Conservation (phyloP, 2,113 vertebrate species). For the rabbit (Oryctolagus cuniculus) region DNA sequence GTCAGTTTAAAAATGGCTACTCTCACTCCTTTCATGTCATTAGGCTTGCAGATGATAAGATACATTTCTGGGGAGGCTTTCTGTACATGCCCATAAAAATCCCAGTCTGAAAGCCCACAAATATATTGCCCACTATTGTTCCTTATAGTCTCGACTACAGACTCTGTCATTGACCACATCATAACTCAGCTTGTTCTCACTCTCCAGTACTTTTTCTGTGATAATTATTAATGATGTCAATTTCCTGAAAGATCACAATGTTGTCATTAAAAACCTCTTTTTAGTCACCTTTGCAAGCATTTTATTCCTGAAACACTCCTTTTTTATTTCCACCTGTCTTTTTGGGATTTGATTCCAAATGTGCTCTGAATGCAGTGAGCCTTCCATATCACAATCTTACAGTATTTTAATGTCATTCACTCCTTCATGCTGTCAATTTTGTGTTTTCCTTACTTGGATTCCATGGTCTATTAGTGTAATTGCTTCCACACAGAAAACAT, state of each 20-base stretch:
- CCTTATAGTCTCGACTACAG: not conserved
- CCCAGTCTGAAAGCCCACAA: not conserved
- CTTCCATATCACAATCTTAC: not conserved
- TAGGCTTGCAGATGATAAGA: not conserved
- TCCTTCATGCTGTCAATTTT: not conserved
- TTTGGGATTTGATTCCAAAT: not conserved
- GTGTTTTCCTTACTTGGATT: not conserved
- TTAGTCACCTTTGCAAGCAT: not conserved
- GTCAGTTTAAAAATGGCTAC: not conserved
- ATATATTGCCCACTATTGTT: not conserved
- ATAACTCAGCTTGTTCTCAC: not conserved
- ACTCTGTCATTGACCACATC: not conserved
- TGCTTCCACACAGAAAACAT: not conserved
- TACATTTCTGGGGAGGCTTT: too few species aligned
- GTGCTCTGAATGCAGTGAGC: not conserved
- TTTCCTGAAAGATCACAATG: not conserved
- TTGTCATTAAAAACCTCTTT: not conserved
- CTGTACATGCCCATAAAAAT: not conserved
- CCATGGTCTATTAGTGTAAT: not conserved
- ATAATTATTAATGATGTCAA: constrained; percentile 2
- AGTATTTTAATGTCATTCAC: not conserved
- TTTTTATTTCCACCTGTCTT: not conserved
- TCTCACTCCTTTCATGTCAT: not conserved
- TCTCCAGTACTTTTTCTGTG: not conserved
- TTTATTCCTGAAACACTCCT: not conserved